These are phyloP conservation scores for Bufo gargarizans DNA, from an alignment of 2,113 vertebrate species.

Conservation along the genomic window DNA sequence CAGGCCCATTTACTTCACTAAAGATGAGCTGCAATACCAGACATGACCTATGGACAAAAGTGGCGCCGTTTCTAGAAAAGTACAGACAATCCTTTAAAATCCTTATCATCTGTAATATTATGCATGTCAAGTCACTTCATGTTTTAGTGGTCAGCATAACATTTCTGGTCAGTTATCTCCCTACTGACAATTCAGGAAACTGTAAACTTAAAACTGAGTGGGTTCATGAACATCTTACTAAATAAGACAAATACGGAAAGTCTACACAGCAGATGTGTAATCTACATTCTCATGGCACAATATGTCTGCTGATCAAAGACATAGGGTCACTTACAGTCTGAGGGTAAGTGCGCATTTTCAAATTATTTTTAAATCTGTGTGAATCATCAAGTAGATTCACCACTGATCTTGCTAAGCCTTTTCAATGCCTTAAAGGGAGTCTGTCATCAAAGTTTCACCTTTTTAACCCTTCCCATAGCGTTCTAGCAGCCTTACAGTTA, in stretches of 20 bases:
- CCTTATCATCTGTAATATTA: background rate
- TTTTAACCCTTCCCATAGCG: too few species aligned
- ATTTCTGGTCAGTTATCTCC: background rate
- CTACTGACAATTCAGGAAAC: background rate
- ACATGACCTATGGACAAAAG: background rate
- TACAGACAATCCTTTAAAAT: background rate
- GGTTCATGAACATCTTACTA: background rate
- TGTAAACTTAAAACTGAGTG: background rate
- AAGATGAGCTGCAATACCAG: background rate
- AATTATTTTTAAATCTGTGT: too few species aligned
- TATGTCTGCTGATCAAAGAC: background rate
- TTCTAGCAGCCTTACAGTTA: too few species aligned
- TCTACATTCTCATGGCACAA: too few species aligned
- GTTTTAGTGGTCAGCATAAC: background rate
- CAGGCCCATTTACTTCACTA: too few species aligned
- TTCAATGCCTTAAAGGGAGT: too few species aligned
- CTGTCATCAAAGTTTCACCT: too few species aligned
- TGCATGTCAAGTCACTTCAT: too few species aligned
- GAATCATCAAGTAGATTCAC: too few species aligned
- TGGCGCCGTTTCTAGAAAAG: background rate
- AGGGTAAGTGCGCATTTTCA: background rate
- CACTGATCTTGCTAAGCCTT: too few species aligned
- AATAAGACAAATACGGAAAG: background rate
- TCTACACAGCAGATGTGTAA: background rate
- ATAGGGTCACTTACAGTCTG: background rate